Base-by-base conservation (phyloP, 2,888 invertebrate genomes). In the Napeogenes inachia region DNA sequence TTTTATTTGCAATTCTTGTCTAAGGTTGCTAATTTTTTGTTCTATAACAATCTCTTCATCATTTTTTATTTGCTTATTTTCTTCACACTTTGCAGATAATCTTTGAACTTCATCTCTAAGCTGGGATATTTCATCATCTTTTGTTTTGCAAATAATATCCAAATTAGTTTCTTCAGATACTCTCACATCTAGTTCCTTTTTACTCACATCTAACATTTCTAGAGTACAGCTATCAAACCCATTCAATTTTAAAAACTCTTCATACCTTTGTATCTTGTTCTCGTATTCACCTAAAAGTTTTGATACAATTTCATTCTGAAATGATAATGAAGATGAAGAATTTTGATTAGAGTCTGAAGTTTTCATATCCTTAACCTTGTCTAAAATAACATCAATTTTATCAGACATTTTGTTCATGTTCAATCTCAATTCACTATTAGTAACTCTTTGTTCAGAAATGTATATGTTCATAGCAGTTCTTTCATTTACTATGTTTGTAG, bases 241-340 rank as follows among this genome's bases (percentile, higher is more conserved):
- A 71, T 79, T 78, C 59, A 71, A 64, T 64, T 73, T 74, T 3
- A 87, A 70, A 56, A 83, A 65, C n/a, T 82, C 72, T 78, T 88
- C 87, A 77, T 87, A 87, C 4, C 66, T 62, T 71, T 80, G 83
- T 56, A 89, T 88, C 79, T 87, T 89, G 61, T 72, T 80, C 75
- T 89, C 89, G 84, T 89, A 89, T 73, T 89, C 89, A 55, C 65
- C 62, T 30, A 89, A 67, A 42, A 89, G 72, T 66, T 89, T 89
- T 66, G 81, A 76, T 54, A 81, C 72, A 63, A 89, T 75, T 54
- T 81, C 80, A 68, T 72, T 78, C 68, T 85, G 80, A 62, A 80
- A 75, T 59, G 70, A 70, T 54, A 66, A 67, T 8, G 65, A 35
- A 54, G 10, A 47, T 62, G 50, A 47, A 38, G 5, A 45, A 60